Evolutionary conservation across 1,140 invertebrate genomes (phyloP), one percentile per base, ranked within the genome.

Genomic region (Drosophila willistoni): DNA sequence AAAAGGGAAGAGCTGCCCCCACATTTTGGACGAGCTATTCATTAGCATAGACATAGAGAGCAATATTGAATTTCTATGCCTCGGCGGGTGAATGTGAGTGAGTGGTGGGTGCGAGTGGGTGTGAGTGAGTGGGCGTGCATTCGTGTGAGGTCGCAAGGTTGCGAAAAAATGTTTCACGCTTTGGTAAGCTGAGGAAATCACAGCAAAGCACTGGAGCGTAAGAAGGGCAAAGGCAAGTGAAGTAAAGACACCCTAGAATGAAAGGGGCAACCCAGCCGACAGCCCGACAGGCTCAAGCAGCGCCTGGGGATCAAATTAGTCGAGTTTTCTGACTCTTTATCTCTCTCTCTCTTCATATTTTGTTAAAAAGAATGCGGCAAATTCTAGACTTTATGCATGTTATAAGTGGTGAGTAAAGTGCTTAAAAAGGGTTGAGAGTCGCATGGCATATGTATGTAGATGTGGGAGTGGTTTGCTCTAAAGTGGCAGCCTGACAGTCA

Each of bases 271-370:
- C 34, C 34, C 55, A 7, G 10, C n/a, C 29, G 29, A 29, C 19
- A 33, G n/a, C 59, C 64, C 54, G 61, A 69, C 64, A 68, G 71
- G 64, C 81, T 61, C 77, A 80, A 85, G 77, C 81, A 81, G 82
- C 83, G 82, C 83, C 82, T 82, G 61, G 82, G 82, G 82, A 86
- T 82, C 83, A 86, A 86, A 86, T 86, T 86, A 86, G 82, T 86
- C 76, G 82, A 82, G 82, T 76, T 78, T 78, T 47, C 19, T 22
- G 1, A 22, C 19, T 22, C 19, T 22, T 2, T 19, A 1, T 9
- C 9, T 9, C 17, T 47, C 14, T 0, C 25, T 29, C 29, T 29
- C 5, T 29, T 29, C 17, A 17, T 47, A 17, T 47, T 47, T 61
- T 36, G 4, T 14, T 61, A 34, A 19, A 75, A 86, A 71, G 81